Percentiles rank a stretch among this genome's conserved stretches.
Evolutionary conservation across 35 echinoderm and acorn worm genomes (phyloP).

Genomic region (Anneissia japonica): DNA sequence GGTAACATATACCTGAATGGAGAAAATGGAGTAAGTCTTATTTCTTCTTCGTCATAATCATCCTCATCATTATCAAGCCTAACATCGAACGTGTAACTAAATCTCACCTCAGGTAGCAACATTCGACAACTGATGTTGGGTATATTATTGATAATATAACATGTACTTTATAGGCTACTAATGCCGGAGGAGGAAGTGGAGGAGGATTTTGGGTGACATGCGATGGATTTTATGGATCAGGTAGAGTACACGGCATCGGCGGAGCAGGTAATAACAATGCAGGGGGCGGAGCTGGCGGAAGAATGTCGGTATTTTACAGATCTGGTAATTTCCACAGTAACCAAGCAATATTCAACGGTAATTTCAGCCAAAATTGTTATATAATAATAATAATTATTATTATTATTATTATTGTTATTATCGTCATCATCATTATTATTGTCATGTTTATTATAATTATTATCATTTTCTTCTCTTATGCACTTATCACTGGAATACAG

Average conservation of each 20-base stretch:
- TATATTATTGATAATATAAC: neutral
- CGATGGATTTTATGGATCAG: slow-evolving; percentile 41
- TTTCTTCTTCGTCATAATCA: neutral
- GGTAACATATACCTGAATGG: slow-evolving; percentile 41
- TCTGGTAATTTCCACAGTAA: slow-evolving; percentile 51
- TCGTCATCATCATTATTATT: no score
- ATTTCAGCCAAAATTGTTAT: neutral
- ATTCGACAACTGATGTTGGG: neutral
- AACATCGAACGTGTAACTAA: neutral
- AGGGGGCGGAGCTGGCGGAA: slow-evolving; percentile 73
- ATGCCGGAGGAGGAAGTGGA: slow-evolving; percentile 74
- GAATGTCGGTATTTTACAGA: slow-evolving; percentile 38
- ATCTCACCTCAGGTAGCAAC: neutral
- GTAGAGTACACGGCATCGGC: slow-evolving; percentile 47
- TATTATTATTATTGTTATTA: no score
- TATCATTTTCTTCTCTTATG: no score
- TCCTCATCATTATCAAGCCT: neutral
- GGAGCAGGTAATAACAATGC: slow-evolving; percentile 46
- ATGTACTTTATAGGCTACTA: neutral
- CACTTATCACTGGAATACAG: no score
- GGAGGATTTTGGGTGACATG: slow-evolving; percentile 69
- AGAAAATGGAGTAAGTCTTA: neutral
- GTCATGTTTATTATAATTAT: no score
- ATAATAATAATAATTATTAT: neutral
- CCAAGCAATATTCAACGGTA: slow-evolving; percentile 63